Evolutionary conservation across 2,113 vertebrate species (phyloP), one percentile per base, ranked within the genome.

Genomic region (Craseonycteris thonglongyai): DNA sequence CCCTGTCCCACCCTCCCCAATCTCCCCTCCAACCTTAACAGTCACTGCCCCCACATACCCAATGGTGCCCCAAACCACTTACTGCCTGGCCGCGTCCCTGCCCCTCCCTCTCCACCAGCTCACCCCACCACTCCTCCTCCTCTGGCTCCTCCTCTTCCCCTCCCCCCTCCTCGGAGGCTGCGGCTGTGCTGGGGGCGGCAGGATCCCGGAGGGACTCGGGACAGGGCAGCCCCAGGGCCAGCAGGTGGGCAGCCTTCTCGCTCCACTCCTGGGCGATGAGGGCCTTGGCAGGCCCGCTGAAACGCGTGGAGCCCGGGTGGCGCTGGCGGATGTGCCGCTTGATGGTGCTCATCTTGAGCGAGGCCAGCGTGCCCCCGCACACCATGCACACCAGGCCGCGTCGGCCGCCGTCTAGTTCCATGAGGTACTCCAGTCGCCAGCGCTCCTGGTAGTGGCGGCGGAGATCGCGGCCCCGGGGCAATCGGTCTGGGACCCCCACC

Each of bases 301-400:
- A 98, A 82, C 96, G 97, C 0, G 97, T 98, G 56, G 98, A 99
- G 97, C 99, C 99, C 0, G 99, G 99, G 96, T 99, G 99, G 94
- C 98, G 98, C 96, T 98, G 98, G 97, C 98, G 99, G 95, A 99
- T 99, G 98, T 99, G 99, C 66, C 98, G 98, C 81, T 99, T 98
- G 98, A 99, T 98, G 96, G 98, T 98, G 98, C 98, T 99, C 74
- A 99, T 99, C 97, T 98, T 98, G 95, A 98, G 98, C 90, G 98
- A 98, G 11, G 98, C 98, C 96, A 99, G 97, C 15, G 98, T 97
- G 95, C 98, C 98, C 82, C 99, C 99, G 81, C 99, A 99, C 92
- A 99, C 99, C 99, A 99, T 98, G 97, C 99, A 99, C 97, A 98
- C 99, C 19, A 98, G 98, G n/a, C 98, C 98, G 28, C 98, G 98